These are phyloP conservation scores for Lacerta bilineata DNA, from an alignment of 2,797 vertebrate species.

Conservation along the genomic window DNA sequence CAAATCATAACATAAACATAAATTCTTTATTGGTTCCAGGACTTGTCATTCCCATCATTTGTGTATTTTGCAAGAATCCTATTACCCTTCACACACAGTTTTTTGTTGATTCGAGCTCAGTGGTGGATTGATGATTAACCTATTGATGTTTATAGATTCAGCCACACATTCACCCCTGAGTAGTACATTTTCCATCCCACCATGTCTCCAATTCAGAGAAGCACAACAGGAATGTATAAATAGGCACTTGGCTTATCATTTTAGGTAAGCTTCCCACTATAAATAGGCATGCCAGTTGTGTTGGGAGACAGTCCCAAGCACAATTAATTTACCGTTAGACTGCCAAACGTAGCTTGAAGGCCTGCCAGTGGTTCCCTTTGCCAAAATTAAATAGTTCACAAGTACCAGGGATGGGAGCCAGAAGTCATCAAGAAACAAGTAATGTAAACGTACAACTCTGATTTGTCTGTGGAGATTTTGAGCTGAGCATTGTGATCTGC, in stretches of 20 bases:
- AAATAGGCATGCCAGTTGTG: neutral
- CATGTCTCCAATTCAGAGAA: constrained; percentile 27
- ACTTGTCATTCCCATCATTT: constrained; percentile 6
- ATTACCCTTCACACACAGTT: neutral
- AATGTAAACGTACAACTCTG: constrained; percentile 2
- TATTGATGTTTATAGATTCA: constrained; percentile 29
- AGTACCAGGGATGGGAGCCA: neutral
- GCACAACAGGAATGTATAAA: constrained; percentile 2
- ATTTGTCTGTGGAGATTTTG: neutral
- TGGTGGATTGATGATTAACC: constrained; percentile 36
- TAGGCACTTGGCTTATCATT: neutral
- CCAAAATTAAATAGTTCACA: constrained; percentile 28
- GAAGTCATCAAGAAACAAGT: constrained; percentile 15
- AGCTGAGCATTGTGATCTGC: neutral
- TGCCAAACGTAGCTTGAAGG: constrained; percentile 25
- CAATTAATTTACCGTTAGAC: constrained; percentile 23
- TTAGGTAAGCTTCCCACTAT: neutral
- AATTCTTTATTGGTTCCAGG: constrained; percentile 27
- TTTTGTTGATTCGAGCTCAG: constrained; percentile 27
- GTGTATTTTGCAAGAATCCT: constrained; percentile 18
- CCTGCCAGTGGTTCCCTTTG: constrained; percentile 12
- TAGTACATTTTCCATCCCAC: neutral
- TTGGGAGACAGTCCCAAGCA: neutral
- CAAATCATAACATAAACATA: neutral
- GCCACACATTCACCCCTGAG: constrained; percentile 1